Evolutionary conservation across 2,113 vertebrate species (phyloP).

Genomic region (Catharus minimus): DNA sequence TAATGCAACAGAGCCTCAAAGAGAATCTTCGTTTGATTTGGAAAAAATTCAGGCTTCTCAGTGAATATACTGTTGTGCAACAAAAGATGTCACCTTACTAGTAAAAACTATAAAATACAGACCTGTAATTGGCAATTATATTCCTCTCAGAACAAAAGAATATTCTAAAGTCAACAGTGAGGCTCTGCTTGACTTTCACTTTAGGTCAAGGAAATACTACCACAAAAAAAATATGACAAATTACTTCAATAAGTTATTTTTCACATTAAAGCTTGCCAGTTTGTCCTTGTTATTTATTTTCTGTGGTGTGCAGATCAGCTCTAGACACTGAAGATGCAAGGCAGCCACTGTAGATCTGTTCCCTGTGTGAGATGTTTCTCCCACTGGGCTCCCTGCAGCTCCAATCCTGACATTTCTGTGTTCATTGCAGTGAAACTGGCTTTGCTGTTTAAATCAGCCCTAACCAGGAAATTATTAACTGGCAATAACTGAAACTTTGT

Average conservation of each 20-base stretch:
- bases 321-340: neutral
- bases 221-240: neutral
- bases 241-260: neutral
- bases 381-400: neutral
- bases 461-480: slow-evolving; percentile 45
- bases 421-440: neutral
- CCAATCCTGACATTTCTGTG: neutral
- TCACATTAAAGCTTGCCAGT: neutral
- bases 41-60: neutral
- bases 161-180: neutral
- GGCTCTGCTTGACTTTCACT: neutral
- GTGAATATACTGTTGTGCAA: neutral
- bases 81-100: neutral
- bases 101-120: neutral
- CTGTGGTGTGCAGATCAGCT: neutral
- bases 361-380: neutral
- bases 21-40: neutral
- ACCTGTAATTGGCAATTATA: neutral
- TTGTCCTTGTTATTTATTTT: neutral
- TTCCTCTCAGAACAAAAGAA: neutral
- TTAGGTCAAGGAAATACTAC: neutral
- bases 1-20: neutral
- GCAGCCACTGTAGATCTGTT: neutral
- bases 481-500: neutral
- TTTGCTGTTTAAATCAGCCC: neutral